Evolutionary conservation across 2,113 vertebrate species (phyloP).

Genomic region (Micromys minutus): DNA sequence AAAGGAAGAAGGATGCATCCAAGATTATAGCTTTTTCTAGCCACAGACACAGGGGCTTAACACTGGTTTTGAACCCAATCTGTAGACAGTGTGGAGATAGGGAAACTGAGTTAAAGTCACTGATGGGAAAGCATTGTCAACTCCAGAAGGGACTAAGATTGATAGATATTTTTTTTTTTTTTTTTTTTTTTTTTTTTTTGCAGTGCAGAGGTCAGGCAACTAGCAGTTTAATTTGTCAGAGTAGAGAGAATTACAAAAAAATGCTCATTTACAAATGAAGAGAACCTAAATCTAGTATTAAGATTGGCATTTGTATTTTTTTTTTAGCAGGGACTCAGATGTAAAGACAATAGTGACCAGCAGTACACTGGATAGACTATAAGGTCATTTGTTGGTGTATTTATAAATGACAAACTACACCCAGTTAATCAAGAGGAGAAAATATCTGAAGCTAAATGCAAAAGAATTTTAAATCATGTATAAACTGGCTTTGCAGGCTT

Average conservation of each 20-base stretch:
- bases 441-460: background rate
- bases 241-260: background rate
- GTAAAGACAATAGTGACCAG: background rate
- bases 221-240: background rate
- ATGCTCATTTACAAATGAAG: background rate
- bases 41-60: background rate
- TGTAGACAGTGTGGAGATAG: background rate
- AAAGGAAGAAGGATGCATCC: background rate
- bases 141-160: background rate
- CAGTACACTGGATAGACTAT: background rate
- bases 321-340: background rate
- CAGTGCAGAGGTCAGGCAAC: background rate
- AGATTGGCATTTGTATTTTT: constrained; percentile 12
- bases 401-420: constrained; percentile 16
- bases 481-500: constrained; percentile 35
- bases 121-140: background rate
- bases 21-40: background rate
- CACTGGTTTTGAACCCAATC: background rate
- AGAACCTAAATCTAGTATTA: background rate
- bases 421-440: background rate
- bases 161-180: no score
- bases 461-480: constrained; percentile 13
- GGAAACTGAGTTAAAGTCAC: background rate
- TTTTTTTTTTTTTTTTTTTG: no score
- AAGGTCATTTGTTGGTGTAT: background rate